Base-by-base conservation (phyloP, 2,888 invertebrate genomes). In the Anthrax anthrax region DNA sequence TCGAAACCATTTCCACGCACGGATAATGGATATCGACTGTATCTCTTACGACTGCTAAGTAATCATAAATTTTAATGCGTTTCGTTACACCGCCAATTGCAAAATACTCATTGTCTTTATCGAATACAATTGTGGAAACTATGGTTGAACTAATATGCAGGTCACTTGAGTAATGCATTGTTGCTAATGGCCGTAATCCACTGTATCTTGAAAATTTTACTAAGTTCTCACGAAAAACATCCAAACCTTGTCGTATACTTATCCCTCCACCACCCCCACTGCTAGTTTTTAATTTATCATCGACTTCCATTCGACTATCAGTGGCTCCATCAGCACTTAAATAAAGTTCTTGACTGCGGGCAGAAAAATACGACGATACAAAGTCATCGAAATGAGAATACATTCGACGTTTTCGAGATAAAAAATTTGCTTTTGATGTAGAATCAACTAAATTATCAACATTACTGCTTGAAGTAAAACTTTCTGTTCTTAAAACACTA, bases 21-120 rank as follows among this genome's bases (percentile, higher is more conserved):
- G 95, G 92, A 70, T 91, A 92, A 70, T 94, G 92, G 52, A 91
- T 84, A 65, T 90, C 90, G 17, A 91, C 85, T 1, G 82, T 78
- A 65, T 90, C 89, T 41, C 84, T 75, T 39, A 91, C 79, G 37
- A 92, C 89, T 27, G 81, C 77, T 38, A 81, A 79, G 67, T 88
- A 94, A 64, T 94, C 91, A 69, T 87, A 94, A 44, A 90, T 84
- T 72, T 94, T 94, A 48, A 95, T 94, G 50, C 89, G 78, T 64
- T 90, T 91, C 1, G 92, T 92, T 13, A 95, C 92, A 4, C 95
- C 94, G 32, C 94, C 94, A 56, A 95, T 91, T 0, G 94, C 94
- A 70, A 95, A 92, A 67, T 84, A 86, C 70, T 95, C 92, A 63
- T 88, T 85, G 67, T 95, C 94, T 66, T 91, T 88, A 64, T 95